Conservation (phyloP, 2,113 vertebrate species). For the Monarcha castaneiventris region DNA sequence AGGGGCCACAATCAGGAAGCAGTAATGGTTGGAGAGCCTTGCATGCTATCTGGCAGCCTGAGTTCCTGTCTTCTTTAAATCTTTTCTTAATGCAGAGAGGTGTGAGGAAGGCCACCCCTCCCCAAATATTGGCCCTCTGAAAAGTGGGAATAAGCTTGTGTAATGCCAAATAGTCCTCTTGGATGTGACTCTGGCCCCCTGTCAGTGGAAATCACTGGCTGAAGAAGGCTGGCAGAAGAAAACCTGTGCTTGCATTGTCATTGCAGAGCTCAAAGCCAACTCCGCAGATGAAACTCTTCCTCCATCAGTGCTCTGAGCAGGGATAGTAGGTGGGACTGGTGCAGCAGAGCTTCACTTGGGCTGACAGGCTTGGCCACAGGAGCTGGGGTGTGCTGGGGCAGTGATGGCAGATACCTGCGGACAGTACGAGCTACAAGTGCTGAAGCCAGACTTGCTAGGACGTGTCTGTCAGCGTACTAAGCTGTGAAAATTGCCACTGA, state of each 20-base stretch:
- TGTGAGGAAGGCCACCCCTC: fast-evolving
- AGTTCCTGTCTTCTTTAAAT: background rate
- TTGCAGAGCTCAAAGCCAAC: fast-evolving
- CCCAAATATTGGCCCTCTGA: background rate
- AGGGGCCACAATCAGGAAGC: background rate
- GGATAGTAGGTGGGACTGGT: background rate
- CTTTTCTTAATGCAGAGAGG: background rate
- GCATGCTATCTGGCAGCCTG: background rate
- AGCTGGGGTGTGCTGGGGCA: background rate
- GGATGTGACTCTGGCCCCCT: background rate
- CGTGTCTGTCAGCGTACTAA: background rate
- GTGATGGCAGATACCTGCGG: background rate
- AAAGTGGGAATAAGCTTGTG: background rate
- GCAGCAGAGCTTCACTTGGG: background rate
- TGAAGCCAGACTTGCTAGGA: background rate
- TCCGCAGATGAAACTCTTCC: background rate
- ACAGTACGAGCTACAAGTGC: background rate
- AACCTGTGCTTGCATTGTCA: background rate
- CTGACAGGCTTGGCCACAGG: fast-evolving
- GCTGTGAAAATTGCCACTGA: conserved; percentile 22
- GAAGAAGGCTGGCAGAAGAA: background rate
- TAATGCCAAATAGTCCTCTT: background rate
- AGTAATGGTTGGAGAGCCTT: background rate
- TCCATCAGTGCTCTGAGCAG: background rate
- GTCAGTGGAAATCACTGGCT: background rate